These are phyloP conservation scores for Xerus inauris DNA, from an alignment of 2,113 vertebrate genomes.

Conservation along the genomic window DNA sequence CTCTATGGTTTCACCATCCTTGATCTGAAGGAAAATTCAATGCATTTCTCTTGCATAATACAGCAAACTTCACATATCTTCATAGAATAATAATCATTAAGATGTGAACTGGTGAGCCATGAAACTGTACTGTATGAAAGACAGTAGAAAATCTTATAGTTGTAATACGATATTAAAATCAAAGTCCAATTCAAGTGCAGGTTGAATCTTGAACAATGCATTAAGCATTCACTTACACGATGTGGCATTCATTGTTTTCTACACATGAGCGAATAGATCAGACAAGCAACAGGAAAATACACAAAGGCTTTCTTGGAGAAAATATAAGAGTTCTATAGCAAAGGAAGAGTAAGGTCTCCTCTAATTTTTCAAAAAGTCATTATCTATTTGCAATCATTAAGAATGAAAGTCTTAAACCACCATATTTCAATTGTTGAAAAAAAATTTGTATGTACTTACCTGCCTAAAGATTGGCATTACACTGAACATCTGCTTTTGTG, in stretches of 20 bases:
- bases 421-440: neutral
- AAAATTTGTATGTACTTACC: neutral
- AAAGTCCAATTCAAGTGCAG: neutral
- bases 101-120: neutral
- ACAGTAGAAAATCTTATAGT: neutral
- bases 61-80: neutral
- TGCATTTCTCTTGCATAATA: neutral
- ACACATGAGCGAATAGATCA: fast-evolving
- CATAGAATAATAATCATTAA: conserved; percentile 25
- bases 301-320: neutral
- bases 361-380: neutral
- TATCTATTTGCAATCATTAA: neutral
- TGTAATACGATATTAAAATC: conserved; percentile 18
- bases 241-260: neutral
- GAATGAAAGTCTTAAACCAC: neutral
- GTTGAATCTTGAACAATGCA: neutral
- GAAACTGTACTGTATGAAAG: neutral
- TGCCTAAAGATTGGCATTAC: neutral
- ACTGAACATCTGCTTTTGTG: neutral
- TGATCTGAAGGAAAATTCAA: neutral
- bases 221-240: neutral
- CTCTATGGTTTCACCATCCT: neutral
- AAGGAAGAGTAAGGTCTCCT: neutral
- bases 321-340: neutral
- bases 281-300: fast-evolving